Evolutionary conservation across 1,140 invertebrate genomes (phyloP), one percentile per base, ranked within the genome.

Genomic region (Zaprionus kolodkinae): DNA sequence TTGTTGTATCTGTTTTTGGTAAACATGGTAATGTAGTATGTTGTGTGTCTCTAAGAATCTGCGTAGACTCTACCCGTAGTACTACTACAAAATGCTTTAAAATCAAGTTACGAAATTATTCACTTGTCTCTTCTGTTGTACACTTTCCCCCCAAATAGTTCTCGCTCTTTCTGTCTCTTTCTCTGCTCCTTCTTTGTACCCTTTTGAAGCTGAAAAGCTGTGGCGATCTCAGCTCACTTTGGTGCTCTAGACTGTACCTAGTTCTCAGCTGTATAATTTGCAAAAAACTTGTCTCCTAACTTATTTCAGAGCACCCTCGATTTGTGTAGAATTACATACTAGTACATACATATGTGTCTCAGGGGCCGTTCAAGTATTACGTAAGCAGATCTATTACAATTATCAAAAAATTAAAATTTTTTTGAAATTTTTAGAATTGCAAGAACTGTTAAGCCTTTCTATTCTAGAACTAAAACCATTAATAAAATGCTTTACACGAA

Each of bases 301-400:
- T 64, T 36, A 13, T 45, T 63, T 15, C 15, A 60, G 66, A 60
- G 66, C 56, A 68, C 66, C 15, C 52, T 72, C 25, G n/a, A 55
- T 62, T 13, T 61, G 71, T 73, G 71, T 61, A 54, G 45, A 66
- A 54, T 35, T 48, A 30, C 27, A 52, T 11, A 15, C 27, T 64
- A n/a, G n/a, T n/a, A n/a, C n/a, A n/a, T n/a, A n/a, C n/a, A 7
- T 64, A 13, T 72, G 61, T 72, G 61, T 52, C 50, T 71, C 52
- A 70, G 21, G 21, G 21, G 21, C 21, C 2, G 21, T 21, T 21
- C 21, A 21, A 21, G 21, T 21, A 21, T 21, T 21, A 21, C 21
- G 21, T 56, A 21, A 21, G 2, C 21, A 21, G 1, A 21, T 21
- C n/a, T n/a, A n/a, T n/a, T n/a, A n/a, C n/a, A n/a, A n/a, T 21